A percentile compares a stretch with the other conserved stretches of the same genome.
Conservation (phyloP, 2,113 vertebrate species). For the Ornithorhynchus anatinus region DNA sequence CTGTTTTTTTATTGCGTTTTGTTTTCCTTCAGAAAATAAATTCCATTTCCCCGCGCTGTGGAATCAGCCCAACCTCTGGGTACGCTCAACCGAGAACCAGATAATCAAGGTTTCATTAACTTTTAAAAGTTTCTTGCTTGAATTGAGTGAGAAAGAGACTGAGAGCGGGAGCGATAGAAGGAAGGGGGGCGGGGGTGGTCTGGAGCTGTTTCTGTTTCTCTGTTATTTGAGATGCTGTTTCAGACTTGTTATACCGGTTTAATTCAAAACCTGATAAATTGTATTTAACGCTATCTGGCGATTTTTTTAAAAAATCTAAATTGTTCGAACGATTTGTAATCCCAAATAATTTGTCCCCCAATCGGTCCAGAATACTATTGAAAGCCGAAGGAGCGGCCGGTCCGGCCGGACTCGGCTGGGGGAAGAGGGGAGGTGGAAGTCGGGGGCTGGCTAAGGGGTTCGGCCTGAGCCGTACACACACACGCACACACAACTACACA, state of each 20-base stretch:
- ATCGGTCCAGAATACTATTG: too few species aligned
- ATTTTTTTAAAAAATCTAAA: slow-evolving; percentile 25
- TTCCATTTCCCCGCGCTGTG: background rate
- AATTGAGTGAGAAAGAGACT: background rate
- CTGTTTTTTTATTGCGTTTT: rapidly evolving
- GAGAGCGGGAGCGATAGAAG: too few species aligned
- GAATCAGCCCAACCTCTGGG: rapidly evolving
- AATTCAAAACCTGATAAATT: slow-evolving; percentile 36
- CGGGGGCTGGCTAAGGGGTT: too few species aligned
- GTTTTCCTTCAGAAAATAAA: rapidly evolving
- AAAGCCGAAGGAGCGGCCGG: too few species aligned
- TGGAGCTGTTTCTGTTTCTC: background rate
- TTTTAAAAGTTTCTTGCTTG: slow-evolving; percentile 14
- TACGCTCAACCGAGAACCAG: background rate
- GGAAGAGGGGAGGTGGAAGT: background rate
- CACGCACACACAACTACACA: too few species aligned
- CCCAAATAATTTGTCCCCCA: slow-evolving; percentile 70
- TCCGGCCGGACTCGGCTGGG: background rate
- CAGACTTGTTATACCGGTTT: background rate
- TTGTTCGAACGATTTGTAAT: slow-evolving; percentile 61
- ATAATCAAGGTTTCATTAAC: background rate
- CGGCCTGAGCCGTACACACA: too few species aligned
- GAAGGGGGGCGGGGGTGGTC: background rate
- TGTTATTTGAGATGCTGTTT: background rate
- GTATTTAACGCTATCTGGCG: slow-evolving; percentile 43